Base-by-base conservation (phyloP, 1,140 invertebrate genomes). In the Druon quercuslanigerum region DNA sequence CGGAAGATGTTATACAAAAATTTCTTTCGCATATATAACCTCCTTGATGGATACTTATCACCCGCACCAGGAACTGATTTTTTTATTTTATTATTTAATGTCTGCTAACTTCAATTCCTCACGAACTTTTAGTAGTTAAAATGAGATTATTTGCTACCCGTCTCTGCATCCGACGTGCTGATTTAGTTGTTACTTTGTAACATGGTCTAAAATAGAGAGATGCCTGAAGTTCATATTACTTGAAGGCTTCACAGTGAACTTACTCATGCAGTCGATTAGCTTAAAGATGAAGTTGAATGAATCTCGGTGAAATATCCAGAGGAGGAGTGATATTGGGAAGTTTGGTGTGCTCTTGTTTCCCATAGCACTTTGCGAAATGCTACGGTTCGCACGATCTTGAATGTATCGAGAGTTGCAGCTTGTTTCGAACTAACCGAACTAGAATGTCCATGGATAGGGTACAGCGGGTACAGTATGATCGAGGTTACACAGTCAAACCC, bases 391-490 rank as follows among this genome's bases (percentile, higher is more conserved):
- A 33, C 60, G n/a, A 66, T 66, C 60, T 66, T 66, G 60, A 66
- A 66, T 66, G 60, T 66, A 66, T 66, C 33, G 60, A n/a, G 60
- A 66, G 60, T 66, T 66, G 33, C 60, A 66, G 60, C 60, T 66
- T 66, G 60, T 66, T 66, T 66, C 60, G 25, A 66, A 66, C 60
- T 66, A 66, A 66, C 60, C 60, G 40, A 66, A 66, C 60, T 66
- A 66, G 60, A 33, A 66, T 66, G 60, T 66, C 60, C 60, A 66
- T 33, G 60, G 25, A 66, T 40, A 66, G 33, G 60, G 60, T 33
- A 66, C 40, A 66, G 16, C 40, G 33, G 60, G 60, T 20, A 66
- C n/a, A 66, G 25, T 66, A 33, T 66, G 60, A 66, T 66, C 60
- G 40, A 66, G 33, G 60, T 66, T 66, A 66, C 25, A 66, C 60